A percentile compares a stretch with the other conserved stretches of the same genome.
Conservation (phyloP, 92 coral and sea anemone genomes). For the Parazoanthus darwini region DNA sequence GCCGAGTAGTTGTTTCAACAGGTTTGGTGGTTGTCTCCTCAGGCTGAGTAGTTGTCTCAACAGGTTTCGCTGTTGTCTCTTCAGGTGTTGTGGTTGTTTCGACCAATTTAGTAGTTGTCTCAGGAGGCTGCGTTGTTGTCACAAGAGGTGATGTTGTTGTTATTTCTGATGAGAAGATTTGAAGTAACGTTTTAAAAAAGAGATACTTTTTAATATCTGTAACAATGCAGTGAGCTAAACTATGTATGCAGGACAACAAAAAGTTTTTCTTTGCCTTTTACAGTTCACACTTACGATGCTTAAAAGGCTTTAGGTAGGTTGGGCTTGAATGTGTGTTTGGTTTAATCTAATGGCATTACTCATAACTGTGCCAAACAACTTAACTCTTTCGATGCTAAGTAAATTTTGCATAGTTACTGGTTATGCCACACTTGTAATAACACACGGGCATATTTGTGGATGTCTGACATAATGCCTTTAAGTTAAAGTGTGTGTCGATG, state of each 20-base stretch:
- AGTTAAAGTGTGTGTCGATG: not conserved
- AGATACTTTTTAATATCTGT: no score
- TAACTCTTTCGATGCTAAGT: not conserved
- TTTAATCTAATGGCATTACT: no score
- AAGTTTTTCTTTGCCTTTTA: no score
- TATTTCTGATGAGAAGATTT: not conserved
- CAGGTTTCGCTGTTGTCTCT: not conserved
- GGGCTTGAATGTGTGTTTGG: not conserved
- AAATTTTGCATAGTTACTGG: no score
- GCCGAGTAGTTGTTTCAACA: not conserved
- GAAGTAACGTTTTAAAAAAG: no score
- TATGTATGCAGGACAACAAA: no score
- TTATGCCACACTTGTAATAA: no score
- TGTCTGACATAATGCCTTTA: not conserved
- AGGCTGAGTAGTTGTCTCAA: not conserved
- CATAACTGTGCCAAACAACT: not conserved
- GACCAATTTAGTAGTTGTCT: not conserved
- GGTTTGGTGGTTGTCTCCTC: not conserved
- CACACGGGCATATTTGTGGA: not conserved
- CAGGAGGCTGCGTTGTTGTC: not conserved
- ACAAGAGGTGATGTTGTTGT: constrained; percentile 1
- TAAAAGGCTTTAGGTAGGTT: not conserved
- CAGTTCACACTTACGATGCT: no score
- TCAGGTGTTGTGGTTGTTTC: not conserved
- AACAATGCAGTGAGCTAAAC: no score